Evolutionary conservation across 2,113 vertebrate genomes (phyloP), one percentile per base, ranked within the genome.

Genomic region (Hypomesus transpacificus): DNA sequence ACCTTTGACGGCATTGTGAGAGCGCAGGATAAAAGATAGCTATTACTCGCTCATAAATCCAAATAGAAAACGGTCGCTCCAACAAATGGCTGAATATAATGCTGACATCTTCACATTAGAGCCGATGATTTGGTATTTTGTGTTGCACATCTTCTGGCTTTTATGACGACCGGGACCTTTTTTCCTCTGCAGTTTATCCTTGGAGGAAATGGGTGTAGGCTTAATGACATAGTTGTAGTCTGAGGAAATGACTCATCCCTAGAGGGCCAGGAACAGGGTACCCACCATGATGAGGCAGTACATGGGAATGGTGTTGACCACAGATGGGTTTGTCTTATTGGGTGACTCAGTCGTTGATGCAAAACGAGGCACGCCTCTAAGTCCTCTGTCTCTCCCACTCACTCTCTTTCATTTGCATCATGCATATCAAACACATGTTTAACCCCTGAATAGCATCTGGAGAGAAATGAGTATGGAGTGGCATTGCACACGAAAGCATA

Each of bases 31-130:
- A 86, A 93, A 92, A 92, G 90, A 93, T 89, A 90, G 87, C 74
- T 69, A 79, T 87, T 90, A 82, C 89, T 86, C 85, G 82, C 89
- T 88, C 82, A 88, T 94, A 91, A 93, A 93, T 94, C 93, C 89
- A 81, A 91, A 87, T 90, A 76, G 84, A 89, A 93, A 89, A 91
- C 63, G 75, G 87, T 86, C 89, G 74, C 87, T 88, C 87, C 83
- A 85, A 85, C 77, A 91, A 91, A 91, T 84, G 83, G 77, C 74
- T 85, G 84, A 91, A 83, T 88, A 87, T 91, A 92, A 88, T 82
- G 73, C 74, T 92, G 89, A 90, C 87, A 88, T 89, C 86, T 83
- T 68, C 83, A 66, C 89, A 85, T 93, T 90, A 92, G 89, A 82
- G 83, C 75, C 70, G 75, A 86, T 92, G 86, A 89, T 92, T 92